A percentile compares a stretch with the other conserved stretches of the same genome.
These are phyloP conservation scores for Scalopus aquaticus DNA, from an alignment of 2,113 vertebrate genomes.

Conservation along the genomic window DNA sequence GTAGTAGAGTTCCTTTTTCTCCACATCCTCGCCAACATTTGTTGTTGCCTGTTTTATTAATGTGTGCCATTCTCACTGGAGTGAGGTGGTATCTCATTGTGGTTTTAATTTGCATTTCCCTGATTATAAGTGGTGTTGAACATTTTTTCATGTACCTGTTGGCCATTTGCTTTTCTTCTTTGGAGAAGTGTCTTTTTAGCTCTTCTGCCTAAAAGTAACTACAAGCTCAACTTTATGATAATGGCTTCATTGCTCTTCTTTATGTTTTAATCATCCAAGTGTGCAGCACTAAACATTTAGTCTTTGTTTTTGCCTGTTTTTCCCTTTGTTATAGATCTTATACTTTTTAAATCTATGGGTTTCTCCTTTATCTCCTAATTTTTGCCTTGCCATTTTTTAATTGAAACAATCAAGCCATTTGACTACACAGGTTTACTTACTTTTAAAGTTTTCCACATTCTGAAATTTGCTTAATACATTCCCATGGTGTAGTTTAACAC, in stretches of 20 bases:
- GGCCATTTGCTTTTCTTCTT: no score
- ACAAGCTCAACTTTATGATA: background rate
- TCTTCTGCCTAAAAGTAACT: background rate
- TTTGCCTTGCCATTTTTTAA: conserved; percentile 51
- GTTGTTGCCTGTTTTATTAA: no score
- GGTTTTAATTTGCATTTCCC: no score
- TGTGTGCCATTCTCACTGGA: no score
- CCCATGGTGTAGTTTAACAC: background rate
- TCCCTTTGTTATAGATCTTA: background rate
- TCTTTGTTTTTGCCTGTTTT: conserved; percentile 11
- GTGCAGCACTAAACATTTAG: background rate
- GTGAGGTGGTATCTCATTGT: no score
- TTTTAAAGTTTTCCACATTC: background rate
- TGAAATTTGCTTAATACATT: conserved; percentile 20
- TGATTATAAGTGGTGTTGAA: no score
- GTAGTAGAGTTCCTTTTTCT: no score
- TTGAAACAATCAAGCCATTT: background rate
- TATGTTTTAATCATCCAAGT: background rate
- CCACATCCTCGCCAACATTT: no score
- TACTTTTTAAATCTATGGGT: background rate
- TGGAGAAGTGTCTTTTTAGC: no score
- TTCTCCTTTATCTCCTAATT: background rate
- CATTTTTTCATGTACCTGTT: no score
- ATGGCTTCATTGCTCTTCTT: conserved; percentile 28
- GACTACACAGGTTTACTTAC: background rate